Evolutionary conservation across 2,797 vertebrate species (phyloP).

Genomic region (Enteromius mattozi): DNA sequence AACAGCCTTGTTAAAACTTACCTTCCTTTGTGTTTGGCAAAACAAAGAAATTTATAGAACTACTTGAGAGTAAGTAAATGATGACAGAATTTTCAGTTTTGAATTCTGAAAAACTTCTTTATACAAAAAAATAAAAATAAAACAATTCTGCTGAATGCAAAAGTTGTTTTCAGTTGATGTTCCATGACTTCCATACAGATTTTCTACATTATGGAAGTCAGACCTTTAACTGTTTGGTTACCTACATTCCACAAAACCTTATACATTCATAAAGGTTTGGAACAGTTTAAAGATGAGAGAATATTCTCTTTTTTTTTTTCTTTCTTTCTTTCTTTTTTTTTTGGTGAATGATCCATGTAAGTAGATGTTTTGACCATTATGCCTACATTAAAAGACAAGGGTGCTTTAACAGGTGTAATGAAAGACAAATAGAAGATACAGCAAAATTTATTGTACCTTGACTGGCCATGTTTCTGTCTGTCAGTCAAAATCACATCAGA

Average conservation of each 20-base stretch:
- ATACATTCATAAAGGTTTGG: background rate
- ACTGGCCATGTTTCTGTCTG: slow-evolving; percentile 11
- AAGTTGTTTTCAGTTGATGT: no score
- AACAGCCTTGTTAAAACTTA: no score
- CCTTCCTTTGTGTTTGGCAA: no score
- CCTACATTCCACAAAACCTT: background rate
- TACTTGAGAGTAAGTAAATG: no score
- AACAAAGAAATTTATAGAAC: no score
- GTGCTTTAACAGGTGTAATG: background rate
- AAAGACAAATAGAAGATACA: background rate
- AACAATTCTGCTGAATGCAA: no score
- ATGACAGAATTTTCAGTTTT: no score
- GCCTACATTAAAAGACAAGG: background rate
- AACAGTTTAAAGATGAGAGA: background rate
- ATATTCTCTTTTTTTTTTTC: background rate
- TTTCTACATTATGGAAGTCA: no score
- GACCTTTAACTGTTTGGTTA: background rate
- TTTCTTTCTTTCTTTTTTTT: no score
- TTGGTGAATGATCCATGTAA: background rate
- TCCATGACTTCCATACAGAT: no score
- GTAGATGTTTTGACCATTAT: background rate
- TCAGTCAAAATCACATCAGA: background rate
- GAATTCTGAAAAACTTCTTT: no score
- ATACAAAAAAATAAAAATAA: no score
- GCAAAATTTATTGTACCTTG: background rate